Evolutionary conservation across 2,797 vertebrate genomes (phyloP), one percentile per base, ranked within the genome.

Genomic region (Lagorchestes hirsutus): DNA sequence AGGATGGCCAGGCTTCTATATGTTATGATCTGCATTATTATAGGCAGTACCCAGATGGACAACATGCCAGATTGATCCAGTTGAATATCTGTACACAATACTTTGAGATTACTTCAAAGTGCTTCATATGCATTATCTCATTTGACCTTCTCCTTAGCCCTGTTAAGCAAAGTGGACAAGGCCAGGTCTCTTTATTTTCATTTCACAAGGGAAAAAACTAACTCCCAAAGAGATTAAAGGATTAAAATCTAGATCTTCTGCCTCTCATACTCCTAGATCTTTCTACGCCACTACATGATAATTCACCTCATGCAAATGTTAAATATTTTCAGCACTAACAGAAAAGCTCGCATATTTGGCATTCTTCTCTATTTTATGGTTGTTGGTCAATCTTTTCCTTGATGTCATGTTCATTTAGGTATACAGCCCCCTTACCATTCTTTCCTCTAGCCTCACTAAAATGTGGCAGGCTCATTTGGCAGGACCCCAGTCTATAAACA

Each of bases 331-430:
- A 94, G 4, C 62, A 56, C 58, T 92, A 57, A 91, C 31, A 95
- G 92, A 92, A 93, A 95, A 94, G 95, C 31, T 95, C 91, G 90
- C 93, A 34, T 10, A 54, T 90, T 93, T 97, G 82, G 87, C 54
- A 96, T 97, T 55, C 55, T 82, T 96, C 94, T 56, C 29, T 92
- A 54, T 93, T 56, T 94, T 94, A 90, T 87, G 90, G 34, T 12
- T 91, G 22, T 96, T 96, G 90, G 57, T 95, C 55, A 96, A 55
- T 91, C 95, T 95, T 95, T 94, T 46, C 54, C 90, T 67, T 95
- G 62, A 93, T 59, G 62, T 18, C 50, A 54, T 93, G 82, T 94
- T 91, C 29, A 54, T 96, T 92, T 92, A 95, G 92, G 98, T 34
- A 34, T 16, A 94, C 40, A 90, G 29, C 24, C 67, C 62, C 87